Evolutionary conservation across 1,140 invertebrate species (phyloP), one percentile per base, ranked within the genome.

Genomic region (Diachasma alloeum): DNA sequence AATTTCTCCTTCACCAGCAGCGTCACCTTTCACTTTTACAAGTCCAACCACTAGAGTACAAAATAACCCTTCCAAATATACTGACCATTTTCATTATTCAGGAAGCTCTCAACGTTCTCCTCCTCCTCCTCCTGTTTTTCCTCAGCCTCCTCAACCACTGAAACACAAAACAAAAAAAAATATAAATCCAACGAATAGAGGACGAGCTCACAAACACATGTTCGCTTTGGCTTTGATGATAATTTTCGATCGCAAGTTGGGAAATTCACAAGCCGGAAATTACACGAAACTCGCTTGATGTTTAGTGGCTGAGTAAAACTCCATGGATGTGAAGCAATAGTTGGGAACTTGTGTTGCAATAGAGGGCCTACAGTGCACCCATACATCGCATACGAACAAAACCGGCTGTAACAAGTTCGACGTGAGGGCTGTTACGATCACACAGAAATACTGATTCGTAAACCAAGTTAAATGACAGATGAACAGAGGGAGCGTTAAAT

Each of bases 71-170:
- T 66, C 15, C 15, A 24, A 42, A 15, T 36, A 68, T 17, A 66
- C 56, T 66, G 73, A 84, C 81, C 78, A 81, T 80, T 68, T 70
- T 83, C 81, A 59, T 78, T 78, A 72, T 85, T 84, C 69, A 80
- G 74, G 67, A 81, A 78, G 70, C 73, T 83, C 71, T 86, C 85
- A 0, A 81, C 75, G 53, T 80, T 79, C 72, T 66, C 76, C 37
- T 48, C 75, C 31, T 72, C 76, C 63, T 70, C 79, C 70, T 77
- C 9, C 39, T 1, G 77, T 9, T 63, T 66, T 53, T 77, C 79
- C 15, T 77, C 56, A n/a, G 79, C 72, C 37, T 86, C 82, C 59
- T 86, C 84, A 17, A 80, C 77, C 26, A 84, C 81, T 85, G 80
- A 80, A 83, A 86, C 80, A 79, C 75, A 77, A 82, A 80, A 79